Evolutionary conservation across 2,113 vertebrate species (phyloP).

Genomic region (Oncorhynchus clarkii): DNA sequence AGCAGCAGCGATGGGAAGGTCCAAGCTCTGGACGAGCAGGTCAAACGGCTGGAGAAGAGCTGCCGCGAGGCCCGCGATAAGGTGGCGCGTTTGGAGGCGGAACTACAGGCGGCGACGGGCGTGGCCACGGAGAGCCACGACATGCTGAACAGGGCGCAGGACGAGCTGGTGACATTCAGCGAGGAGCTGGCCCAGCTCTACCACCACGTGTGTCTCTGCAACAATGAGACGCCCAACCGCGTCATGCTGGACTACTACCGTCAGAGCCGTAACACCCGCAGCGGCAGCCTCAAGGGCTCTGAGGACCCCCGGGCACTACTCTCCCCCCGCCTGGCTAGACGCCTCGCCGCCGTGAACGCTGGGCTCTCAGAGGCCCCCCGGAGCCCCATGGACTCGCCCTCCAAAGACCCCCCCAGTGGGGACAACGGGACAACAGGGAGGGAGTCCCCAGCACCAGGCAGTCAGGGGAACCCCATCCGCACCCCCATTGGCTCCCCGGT

Average conservation of each 20-base stretch:
- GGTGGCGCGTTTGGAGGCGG: conserved; percentile 83
- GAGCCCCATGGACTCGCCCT: conserved; percentile 78
- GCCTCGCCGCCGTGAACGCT: conserved; percentile 77
- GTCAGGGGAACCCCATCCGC: conserved; percentile 78
- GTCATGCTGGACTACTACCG: conserved; percentile 98
- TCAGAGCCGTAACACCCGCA: conserved; percentile 89
- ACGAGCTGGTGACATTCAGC: conserved; percentile 94
- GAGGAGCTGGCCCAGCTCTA: conserved; percentile 98
- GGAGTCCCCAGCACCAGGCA: conserved; percentile 61
- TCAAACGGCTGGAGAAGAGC: conserved; percentile 80
- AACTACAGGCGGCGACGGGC: conserved; percentile 79
- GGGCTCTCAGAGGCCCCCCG: conserved; percentile 74
- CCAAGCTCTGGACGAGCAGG: conserved; percentile 80
- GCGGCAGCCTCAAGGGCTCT: conserved; percentile 87
- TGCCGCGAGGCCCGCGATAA: conserved; percentile 83
- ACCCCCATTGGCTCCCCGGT: conserved; percentile 78
- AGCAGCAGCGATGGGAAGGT: conserved; percentile 81
- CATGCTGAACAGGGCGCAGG: conserved; percentile 91
- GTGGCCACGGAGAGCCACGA: conserved; percentile 86
- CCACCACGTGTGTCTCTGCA: conserved; percentile 96
- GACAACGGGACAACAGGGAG: conserved; percentile 52
- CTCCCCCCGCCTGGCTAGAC: conserved; percentile 86
- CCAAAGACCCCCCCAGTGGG: conserved; percentile 66
- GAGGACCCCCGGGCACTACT: conserved; percentile 89
- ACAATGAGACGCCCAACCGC: conserved; percentile 95